Base-by-base conservation (phyloP, 2,113 vertebrate genomes). In the Corvus hawaiiensis region DNA sequence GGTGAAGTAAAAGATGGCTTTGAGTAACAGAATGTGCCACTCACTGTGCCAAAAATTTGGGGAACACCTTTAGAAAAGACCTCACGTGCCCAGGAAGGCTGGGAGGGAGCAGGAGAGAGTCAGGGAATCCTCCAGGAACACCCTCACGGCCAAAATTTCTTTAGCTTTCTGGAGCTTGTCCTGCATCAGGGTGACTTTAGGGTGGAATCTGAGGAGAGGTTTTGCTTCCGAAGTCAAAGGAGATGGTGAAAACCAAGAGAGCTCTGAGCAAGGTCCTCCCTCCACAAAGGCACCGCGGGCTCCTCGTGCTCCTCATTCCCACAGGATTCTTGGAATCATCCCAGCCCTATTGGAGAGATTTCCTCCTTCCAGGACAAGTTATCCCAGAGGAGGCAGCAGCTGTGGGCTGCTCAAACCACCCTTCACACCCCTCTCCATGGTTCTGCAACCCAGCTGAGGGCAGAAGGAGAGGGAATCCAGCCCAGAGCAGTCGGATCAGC, bases 111-210 rank as follows among this genome's bases (percentile, higher is more conserved):
- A 58, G 83, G 77, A 64, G 39, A 63, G 69, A 73, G 46, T 5
- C 33, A 23, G 66, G n/a, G 69, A 72, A 52, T 46, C 61, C 68
- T 81, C 68, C 4, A 22, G 66, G 76, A 87, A 51, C 3, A 5
- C 44, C 52, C 76, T 56, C n/a, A 3, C 0, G 3, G 51, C 33
- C 4, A 0, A 8, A 22, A 19, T 3, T 1, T 0, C 19, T 56
- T 72, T 24, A 26, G 32, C 43, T 85, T 63, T 35, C 32, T 33
- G 61, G 54, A 66, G 55, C 37, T 37, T 20, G 16, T 3, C 16
- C n/a, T 13, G 7, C 33, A 7, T 3, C 1, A 0, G 39, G 51
- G 41, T 1, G 16, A 48, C 17, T 20, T 3, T 11, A 41, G 48
- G 58, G 15, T 24, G 54, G 54, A 32, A 11, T 74, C 0, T 11